Evolutionary conservation across 2,888 invertebrate species (phyloP).

Genomic region (Hemaris fuciformis): DNA sequence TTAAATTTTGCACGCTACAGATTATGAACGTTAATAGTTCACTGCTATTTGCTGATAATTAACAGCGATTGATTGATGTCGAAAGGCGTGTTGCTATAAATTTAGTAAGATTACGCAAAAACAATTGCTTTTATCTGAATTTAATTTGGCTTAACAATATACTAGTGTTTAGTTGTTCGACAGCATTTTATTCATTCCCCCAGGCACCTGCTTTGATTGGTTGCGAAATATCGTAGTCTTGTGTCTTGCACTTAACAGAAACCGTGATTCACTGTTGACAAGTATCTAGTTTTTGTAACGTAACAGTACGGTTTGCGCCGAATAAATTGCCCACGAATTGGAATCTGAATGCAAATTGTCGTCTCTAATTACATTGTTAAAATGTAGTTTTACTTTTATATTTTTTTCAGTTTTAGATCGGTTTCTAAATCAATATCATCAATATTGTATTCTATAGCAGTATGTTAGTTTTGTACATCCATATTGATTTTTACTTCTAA

Average conservation of each 20-base stretch:
- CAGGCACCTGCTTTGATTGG: constrained; percentile 44
- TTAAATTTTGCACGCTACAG: constrained; percentile 30
- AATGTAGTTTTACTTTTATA: neutral
- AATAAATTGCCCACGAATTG: constrained; percentile 13
- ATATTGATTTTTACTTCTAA: neutral
- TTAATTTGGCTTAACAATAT: constrained; percentile 13
- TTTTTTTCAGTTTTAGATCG: neutral
- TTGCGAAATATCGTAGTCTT: constrained; percentile 35
- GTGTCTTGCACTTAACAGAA: neutral
- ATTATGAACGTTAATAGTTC: constrained; percentile 27
- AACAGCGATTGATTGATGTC: constrained; percentile 37
- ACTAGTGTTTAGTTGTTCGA: constrained; percentile 29
- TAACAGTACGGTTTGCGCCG: neutral
- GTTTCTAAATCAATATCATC: neutral
- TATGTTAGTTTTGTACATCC: neutral
- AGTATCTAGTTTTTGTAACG: constrained; percentile 18
- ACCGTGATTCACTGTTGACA: constrained; percentile 46
- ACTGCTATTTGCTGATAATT: constrained; percentile 26
- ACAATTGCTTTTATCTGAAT: constrained; percentile 28
- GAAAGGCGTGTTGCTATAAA: constrained; percentile 24
- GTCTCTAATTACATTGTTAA: constrained; percentile 4
- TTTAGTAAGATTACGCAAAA: constrained; percentile 34
- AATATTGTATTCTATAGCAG: neutral
- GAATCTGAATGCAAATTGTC: constrained; percentile 10
- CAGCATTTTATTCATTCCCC: constrained; percentile 44